Percentiles rank a stretch among this genome's conserved stretches.
Conservation (phyloP, 2,797 vertebrate species). For the Cyprinella venusta region DNA sequence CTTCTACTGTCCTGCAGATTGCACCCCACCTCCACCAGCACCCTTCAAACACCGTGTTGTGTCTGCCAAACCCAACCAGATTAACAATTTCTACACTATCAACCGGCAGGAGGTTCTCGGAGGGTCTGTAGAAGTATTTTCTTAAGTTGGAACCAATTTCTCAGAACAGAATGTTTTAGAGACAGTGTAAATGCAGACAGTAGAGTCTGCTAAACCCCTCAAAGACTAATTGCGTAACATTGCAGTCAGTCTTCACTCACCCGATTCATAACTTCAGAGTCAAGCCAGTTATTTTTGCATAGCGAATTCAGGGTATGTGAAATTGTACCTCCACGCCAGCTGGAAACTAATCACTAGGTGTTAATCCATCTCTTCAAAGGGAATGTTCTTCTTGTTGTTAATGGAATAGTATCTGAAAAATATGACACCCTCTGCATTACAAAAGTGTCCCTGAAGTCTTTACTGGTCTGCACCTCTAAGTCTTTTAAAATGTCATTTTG, state of each 20-base stretch:
- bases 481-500: slow-evolving; percentile 22
- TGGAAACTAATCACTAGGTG: slow-evolving; percentile 80
- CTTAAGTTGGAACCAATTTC: not conserved
- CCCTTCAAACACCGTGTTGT: slow-evolving; percentile 94
- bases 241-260: slow-evolving; percentile 32
- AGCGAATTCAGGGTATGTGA: slow-evolving; percentile 75
- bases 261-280: slow-evolving; percentile 77
- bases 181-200: slow-evolving; percentile 50
- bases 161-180: slow-evolving; percentile 60
- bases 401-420: slow-evolving; percentile 66
- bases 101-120: slow-evolving; percentile 89
- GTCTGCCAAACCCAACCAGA: slow-evolving; percentile 87
- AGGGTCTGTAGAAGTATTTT: slow-evolving; percentile 70
- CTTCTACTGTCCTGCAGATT: slow-evolving; percentile 74
- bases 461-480: not conserved
- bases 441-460: not conserved
- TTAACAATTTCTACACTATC: slow-evolving; percentile 91
- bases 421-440: slow-evolving; percentile 10
- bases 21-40: slow-evolving; percentile 78
- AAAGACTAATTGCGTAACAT: slow-evolving; percentile 65
- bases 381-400: slow-evolving; percentile 68
- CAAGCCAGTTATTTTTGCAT: slow-evolving; percentile 80
- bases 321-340: slow-evolving; percentile 76
- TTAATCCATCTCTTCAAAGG: slow-evolving; percentile 81
- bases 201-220: slow-evolving; percentile 55